Percentiles rank a stretch among this genome's conserved stretches.
phyloP scores from a whole-genome alignment of 2,797 vertebrate species.

The Semotilus atromaculatus region DNA sequence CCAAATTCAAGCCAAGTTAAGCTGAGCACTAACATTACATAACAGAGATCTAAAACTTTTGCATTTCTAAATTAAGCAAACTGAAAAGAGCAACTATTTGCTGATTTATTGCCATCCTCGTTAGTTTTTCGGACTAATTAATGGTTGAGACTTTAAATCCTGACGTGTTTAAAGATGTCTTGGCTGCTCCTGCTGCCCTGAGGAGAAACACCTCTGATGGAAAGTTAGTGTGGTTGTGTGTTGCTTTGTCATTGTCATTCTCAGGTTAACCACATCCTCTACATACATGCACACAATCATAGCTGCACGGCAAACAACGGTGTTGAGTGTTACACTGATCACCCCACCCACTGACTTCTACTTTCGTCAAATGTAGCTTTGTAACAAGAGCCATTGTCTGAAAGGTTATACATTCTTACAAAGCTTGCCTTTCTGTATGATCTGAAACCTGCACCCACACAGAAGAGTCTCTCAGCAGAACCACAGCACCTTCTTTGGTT shows the following conservation, averaged over 20 bases:
- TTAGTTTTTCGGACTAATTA: neutral
- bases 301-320: conserved; percentile 5
- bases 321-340: neutral
- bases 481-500: neutral
- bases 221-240: conserved; percentile 12
- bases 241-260: conserved; percentile 20
- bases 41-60: neutral
- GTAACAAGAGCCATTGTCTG: neutral
- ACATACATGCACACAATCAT: neutral
- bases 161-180: neutral
- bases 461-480: neutral
- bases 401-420: neutral
- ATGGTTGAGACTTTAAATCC: neutral
- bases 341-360: neutral
- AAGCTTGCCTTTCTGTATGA: neutral
- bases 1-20: neutral
- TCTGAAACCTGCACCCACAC: neutral
- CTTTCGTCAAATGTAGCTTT: neutral
- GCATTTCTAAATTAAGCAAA: neutral
- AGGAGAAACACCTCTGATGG: conserved; percentile 19
- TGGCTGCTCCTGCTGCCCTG: neutral
- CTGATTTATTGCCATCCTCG: neutral
- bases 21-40: neutral
- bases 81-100: neutral
- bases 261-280: conserved; percentile 28